Evolutionary conservation across 2,113 vertebrate genomes (phyloP).

Genomic region (Dasyornis broadbenti): DNA sequence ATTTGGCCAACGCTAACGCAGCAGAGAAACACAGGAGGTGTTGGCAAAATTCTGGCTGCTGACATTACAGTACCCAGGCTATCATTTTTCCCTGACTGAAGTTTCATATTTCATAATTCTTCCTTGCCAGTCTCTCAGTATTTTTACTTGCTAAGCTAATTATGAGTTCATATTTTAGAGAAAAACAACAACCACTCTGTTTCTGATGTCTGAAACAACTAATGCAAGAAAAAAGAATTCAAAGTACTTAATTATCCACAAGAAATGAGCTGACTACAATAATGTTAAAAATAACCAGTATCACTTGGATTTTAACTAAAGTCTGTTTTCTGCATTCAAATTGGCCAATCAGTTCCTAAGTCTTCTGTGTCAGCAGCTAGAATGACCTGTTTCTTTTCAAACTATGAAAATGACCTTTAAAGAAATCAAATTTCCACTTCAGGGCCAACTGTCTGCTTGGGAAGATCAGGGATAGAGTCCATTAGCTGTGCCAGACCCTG

Average conservation of each 20-base stretch:
- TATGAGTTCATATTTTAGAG: neutral
- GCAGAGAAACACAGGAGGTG: neutral
- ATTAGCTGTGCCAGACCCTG: neutral
- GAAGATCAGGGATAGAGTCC: neutral
- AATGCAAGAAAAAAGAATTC: neutral
- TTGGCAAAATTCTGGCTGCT: neutral
- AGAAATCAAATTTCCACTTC: neutral
- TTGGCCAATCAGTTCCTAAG: neutral
- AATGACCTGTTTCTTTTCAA: neutral
- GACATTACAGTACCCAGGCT: neutral
- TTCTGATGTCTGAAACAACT: neutral
- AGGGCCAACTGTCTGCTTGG: neutral
- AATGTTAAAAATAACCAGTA: neutral
- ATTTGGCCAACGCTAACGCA: neutral
- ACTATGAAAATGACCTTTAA: neutral
- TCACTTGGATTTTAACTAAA: constrained; percentile 1
- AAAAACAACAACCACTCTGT: neutral
- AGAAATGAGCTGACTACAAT: neutral
- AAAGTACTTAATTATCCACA: neutral
- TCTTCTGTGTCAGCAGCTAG: neutral
- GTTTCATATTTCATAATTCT: neutral
- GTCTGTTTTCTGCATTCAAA: neutral
- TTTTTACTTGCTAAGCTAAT: neutral
- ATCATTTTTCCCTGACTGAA: neutral
- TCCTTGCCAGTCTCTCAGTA: neutral